Evolutionary conservation across 2,797 vertebrate species (phyloP), one percentile per base, ranked within the genome.

Genomic region (Furcifer pardalis): DNA sequence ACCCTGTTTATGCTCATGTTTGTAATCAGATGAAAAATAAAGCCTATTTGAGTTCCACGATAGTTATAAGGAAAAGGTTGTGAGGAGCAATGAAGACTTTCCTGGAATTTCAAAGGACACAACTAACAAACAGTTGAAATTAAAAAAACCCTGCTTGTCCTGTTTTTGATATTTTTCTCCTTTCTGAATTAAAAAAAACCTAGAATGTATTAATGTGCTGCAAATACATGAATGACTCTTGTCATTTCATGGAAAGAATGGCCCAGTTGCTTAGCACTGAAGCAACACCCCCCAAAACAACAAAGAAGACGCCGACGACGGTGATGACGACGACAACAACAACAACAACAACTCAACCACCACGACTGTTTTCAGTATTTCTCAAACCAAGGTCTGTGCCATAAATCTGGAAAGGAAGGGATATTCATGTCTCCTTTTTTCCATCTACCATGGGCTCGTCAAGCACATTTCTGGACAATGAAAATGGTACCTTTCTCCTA

Each of bases 141-240:
- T 76, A 2, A 68, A 84, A 87, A 79, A 73, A 3, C 37, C 6
- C 19, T 79, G 1, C 32, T 3, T 25, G 46, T 35, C 23, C 30
- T 21, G 1, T 42, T 35, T 79, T 84, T 76, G 23, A 75, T 8
- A n/a, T 79, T 81, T 21, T 44, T 9, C 88, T 81, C 35, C 32
- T 8, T 80, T 83, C 40, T 59, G 7, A 44, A 25, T 84, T 32
- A 10, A 37, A 80, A 80, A 77, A 21, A 30, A 46, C 17, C 66
- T n/a, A 82, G 84, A 79, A 82, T 81, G 1, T 74, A 7, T n/a
- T 81, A 81, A 77, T 30, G 1, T 7, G 8, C 40, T 60, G 40
- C 46, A 32, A 40, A 68, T 52, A n/a, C 7, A 4, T 40, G 32
- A 59, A n/a, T 69, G 9, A 1, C 9, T n/a, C 56, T 56, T 63